phyloP scores from a whole-genome alignment of 2,113 vertebrate species.

The Oplegnathus fasciatus region DNA sequence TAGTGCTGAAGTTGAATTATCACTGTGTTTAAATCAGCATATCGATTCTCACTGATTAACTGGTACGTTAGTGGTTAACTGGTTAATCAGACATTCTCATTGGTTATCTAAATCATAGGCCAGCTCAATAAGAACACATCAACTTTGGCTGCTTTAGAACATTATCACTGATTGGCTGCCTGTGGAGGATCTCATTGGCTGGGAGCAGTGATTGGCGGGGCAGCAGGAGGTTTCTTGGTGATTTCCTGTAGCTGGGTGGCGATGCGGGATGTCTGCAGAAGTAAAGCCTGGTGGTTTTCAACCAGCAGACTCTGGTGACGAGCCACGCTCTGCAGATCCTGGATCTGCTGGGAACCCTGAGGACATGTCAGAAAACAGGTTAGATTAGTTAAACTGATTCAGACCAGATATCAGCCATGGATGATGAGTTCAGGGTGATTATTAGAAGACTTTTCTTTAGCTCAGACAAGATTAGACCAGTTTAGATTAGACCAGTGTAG shows the following conservation, averaged over 20 bases:
- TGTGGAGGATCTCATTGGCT: slow-evolving; percentile 6
- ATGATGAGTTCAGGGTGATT: neutral
- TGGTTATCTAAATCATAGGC: slow-evolving; percentile 14
- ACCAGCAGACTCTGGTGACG: slow-evolving; percentile 82
- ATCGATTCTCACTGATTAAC: too few relatives aligned
- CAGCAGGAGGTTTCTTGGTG: slow-evolving; percentile 23
- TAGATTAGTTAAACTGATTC: neutral
- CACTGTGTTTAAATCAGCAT: neutral
- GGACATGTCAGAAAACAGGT: slow-evolving; percentile 7
- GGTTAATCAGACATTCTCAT: neutral
- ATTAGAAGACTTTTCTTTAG: neutral
- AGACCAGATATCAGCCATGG: neutral
- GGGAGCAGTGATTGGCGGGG: neutral
- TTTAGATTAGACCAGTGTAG: too few relatives aligned
- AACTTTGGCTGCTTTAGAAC: neutral
- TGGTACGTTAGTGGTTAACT: neutral
- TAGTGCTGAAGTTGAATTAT: neutral
- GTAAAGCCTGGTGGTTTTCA: slow-evolving; percentile 83
- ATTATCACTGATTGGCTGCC: slow-evolving; percentile 9
- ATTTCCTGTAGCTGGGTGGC: slow-evolving; percentile 58
- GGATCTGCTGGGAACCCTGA: slow-evolving; percentile 70
- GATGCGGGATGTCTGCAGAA: slow-evolving; percentile 73
- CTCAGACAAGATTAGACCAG: neutral
- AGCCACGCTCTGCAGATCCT: slow-evolving; percentile 74
- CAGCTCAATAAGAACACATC: neutral